Percentiles rank a stretch among this genome's conserved stretches.
Evolutionary conservation across 1,140 invertebrate genomes (phyloP).

Genomic region (Drosophila paulistorum): DNA sequence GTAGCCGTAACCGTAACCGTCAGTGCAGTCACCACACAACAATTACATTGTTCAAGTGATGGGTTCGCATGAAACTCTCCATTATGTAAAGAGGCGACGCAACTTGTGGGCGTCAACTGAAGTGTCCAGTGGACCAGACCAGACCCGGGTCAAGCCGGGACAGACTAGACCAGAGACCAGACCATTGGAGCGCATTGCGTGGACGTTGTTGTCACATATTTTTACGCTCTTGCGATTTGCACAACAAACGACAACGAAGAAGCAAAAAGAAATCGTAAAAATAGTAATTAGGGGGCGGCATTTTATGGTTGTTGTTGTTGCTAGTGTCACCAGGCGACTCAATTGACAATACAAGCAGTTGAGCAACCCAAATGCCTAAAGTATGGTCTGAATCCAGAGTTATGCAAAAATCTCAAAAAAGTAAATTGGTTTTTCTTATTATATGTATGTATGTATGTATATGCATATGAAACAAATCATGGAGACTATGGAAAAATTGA

Average conservation of each 20-base stretch:
- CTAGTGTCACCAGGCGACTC: background rate
- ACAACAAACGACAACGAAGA: constrained; percentile 4
- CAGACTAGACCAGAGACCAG: constrained; percentile 19
- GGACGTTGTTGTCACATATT: constrained; percentile 72
- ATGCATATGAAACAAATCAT: too few relatives aligned
- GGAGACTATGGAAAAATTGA: too few relatives aligned
- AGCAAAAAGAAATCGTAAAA: background rate
- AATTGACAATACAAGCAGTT: too few relatives aligned
- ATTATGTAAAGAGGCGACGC: constrained; percentile 75
- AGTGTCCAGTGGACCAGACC: constrained; percentile 61
- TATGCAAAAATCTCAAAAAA: too few relatives aligned
- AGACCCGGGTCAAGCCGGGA: background rate
- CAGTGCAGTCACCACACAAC: constrained; percentile 49
- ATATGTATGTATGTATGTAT: too few relatives aligned
- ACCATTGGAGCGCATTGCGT: constrained; percentile 59
- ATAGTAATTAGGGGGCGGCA: constrained; percentile 8
- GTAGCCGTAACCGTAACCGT: constrained; percentile 11
- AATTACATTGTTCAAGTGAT: constrained; percentile 63
- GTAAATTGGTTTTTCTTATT: too few relatives aligned
- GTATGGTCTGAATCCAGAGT: too few relatives aligned
- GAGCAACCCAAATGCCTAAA: too few relatives aligned
- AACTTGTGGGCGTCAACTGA: constrained; percentile 73
- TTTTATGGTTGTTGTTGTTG: background rate
- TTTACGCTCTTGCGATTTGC: constrained; percentile 77
- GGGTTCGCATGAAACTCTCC: constrained; percentile 56